Percentiles rank a stretch among this genome's conserved stretches.
Evolutionary conservation across 2,888 invertebrate genomes (phyloP).

Genomic region (Tupiocoris notatus): DNA sequence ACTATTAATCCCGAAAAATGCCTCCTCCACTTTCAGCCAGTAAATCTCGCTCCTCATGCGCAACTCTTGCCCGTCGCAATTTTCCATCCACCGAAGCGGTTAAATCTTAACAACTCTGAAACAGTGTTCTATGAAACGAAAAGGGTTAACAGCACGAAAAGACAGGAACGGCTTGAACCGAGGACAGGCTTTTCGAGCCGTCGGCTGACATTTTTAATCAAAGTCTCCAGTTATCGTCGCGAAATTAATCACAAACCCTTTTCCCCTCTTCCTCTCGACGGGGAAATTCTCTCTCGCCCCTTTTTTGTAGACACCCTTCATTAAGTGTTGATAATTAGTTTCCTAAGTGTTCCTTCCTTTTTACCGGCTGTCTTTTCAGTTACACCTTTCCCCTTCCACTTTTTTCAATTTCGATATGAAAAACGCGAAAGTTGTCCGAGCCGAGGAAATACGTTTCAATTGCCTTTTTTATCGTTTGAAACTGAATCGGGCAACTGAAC

Average conservation of each 20-base stretch:
- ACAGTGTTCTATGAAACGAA: neutral
- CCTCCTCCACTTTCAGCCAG: too few species aligned
- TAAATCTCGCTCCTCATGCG: neutral
- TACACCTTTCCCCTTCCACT: neutral
- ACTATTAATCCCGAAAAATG: too few species aligned
- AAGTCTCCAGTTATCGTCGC: conserved; percentile 39
- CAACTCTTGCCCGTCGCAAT: neutral
- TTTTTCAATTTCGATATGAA: neutral
- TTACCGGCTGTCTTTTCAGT: conserved; percentile 21
- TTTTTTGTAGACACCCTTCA: conserved; percentile 39
- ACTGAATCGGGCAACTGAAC: too few species aligned
- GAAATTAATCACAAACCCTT: conserved; percentile 35
- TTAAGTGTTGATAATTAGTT: conserved; percentile 47
- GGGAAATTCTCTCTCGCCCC: conserved; percentile 1
- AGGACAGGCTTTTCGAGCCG: conserved; percentile 12
- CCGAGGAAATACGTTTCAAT: neutral
- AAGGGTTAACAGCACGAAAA: neutral
- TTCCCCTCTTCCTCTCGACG: neutral
- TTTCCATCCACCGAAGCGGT: neutral
- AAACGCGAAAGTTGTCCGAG: neutral
- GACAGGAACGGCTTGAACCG: neutral
- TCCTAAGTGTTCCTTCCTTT: conserved; percentile 36
- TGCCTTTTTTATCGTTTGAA: neutral
- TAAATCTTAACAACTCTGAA: neutral
- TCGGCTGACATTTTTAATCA: conserved; percentile 37